Conservation (phyloP, 2,888 invertebrate species). For the Rapana venosa region DNA sequence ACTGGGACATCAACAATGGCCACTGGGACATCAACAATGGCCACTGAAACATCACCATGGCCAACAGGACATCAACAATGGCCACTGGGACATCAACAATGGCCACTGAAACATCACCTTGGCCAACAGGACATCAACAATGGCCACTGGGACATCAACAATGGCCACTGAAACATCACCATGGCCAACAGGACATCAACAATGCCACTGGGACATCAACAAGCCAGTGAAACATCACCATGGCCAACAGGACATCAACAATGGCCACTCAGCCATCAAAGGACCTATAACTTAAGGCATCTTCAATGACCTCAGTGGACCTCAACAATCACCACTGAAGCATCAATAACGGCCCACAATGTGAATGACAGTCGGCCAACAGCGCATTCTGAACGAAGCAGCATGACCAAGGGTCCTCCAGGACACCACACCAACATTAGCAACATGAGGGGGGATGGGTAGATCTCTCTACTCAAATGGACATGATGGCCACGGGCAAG, state of each 20-base stretch:
- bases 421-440: too few species aligned
- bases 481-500: too few species aligned
- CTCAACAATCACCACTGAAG: too few species aligned
- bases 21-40: background rate
- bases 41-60: background rate
- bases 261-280: background rate
- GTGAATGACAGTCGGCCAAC: too few species aligned
- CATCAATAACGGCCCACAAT: too few species aligned
- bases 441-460: too few species aligned
- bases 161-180: background rate
- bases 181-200: background rate
- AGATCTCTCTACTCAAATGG: too few species aligned
- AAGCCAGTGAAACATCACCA: background rate
- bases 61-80: background rate
- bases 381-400: too few species aligned
- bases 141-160: background rate
- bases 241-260: background rate
- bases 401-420: too few species aligned
- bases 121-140: background rate
- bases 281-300: background rate
- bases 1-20: background rate
- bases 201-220: background rate
- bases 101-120: background rate
- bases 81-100: background rate
- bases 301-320: too few species aligned